Conservation (phyloP, 2,888 invertebrate genomes). For the Hesperia comma region DNA sequence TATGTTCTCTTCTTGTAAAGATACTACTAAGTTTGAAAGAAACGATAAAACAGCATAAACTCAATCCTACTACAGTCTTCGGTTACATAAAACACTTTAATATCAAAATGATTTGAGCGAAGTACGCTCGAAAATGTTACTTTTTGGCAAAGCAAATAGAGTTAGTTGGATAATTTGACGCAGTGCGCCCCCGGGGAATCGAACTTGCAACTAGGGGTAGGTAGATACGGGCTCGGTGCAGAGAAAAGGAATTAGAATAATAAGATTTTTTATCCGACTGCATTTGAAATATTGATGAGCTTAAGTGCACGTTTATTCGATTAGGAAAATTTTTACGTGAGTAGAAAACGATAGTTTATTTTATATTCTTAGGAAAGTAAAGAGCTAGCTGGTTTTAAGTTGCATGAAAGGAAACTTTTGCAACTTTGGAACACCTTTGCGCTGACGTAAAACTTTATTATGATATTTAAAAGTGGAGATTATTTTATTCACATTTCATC, state of each 20-base stretch:
- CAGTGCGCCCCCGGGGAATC: conserved; percentile 58
- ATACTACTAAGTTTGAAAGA: neutral
- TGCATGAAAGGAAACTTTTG: too few relatives aligned
- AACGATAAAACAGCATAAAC: neutral
- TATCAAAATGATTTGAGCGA: conserved; percentile 44
- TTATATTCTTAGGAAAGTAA: conserved; percentile 37
- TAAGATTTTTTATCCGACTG: conserved; percentile 59
- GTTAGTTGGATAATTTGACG: conserved; percentile 75
- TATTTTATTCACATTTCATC: too few relatives aligned
- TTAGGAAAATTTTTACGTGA: conserved; percentile 22
- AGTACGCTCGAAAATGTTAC: conserved; percentile 36
- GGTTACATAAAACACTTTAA: conserved; percentile 40
- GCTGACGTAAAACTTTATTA: too few relatives aligned
- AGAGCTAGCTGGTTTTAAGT: too few relatives aligned
- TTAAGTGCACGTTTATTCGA: conserved; percentile 33
- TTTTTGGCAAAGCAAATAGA: conserved; percentile 70
- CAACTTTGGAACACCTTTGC: too few relatives aligned
- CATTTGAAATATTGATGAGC: conserved; percentile 61
- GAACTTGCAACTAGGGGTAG: conserved; percentile 61
- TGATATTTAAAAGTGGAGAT: too few relatives aligned
- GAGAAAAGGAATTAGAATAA: conserved; percentile 42
- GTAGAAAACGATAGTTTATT: conserved; percentile 5
- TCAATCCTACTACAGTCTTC: conserved; percentile 1
- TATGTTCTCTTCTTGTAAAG: neutral
- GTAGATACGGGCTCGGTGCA: conserved; percentile 43